Conservation (phyloP, 92 coral and sea anemone species). For the Zoanthus solanderi region DNA sequence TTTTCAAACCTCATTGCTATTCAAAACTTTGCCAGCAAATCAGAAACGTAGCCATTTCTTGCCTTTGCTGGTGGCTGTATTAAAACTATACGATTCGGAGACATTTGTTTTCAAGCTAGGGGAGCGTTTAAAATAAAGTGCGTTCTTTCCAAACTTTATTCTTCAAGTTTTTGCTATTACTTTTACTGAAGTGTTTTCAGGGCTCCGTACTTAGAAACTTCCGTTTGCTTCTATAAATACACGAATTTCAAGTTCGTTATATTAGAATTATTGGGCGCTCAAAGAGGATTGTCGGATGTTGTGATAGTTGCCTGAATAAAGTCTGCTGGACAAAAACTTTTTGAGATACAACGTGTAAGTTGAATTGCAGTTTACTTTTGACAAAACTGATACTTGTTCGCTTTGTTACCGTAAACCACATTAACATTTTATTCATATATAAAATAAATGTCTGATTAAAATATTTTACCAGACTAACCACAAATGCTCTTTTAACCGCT, state of each 20-base stretch:
- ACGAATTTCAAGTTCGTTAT: constrained; percentile 43
- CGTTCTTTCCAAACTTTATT: not conserved
- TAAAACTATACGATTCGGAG: constrained; percentile 6
- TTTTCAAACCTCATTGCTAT: constrained; percentile 30
- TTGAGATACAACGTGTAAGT: not conserved
- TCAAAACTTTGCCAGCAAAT: constrained; percentile 33
- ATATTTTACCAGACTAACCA: constrained; percentile 13
- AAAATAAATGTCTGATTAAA: constrained; percentile 10
- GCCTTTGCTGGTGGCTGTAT: constrained; percentile 47
- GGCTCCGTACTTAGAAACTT: constrained; percentile 12
- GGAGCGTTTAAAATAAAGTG: not conserved
- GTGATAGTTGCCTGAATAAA: constrained; percentile 35
- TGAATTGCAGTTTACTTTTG: not conserved
- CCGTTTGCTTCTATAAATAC: constrained; percentile 37
- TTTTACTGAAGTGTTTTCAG: not conserved
- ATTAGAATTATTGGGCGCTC: constrained; percentile 41
- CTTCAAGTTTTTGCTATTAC: not conserved
- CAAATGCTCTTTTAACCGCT: constrained; percentile 52
- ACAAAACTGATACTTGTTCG: not conserved
- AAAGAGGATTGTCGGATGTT: constrained; percentile 46
- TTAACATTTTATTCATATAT: not conserved
- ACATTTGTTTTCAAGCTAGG: not conserved
- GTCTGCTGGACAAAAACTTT: not conserved
- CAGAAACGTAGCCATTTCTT: constrained; percentile 19
- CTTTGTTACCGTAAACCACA: not conserved